Evolutionary conservation across 2,113 vertebrate genomes (phyloP).

Genomic region (Gadus macrocephalus): DNA sequence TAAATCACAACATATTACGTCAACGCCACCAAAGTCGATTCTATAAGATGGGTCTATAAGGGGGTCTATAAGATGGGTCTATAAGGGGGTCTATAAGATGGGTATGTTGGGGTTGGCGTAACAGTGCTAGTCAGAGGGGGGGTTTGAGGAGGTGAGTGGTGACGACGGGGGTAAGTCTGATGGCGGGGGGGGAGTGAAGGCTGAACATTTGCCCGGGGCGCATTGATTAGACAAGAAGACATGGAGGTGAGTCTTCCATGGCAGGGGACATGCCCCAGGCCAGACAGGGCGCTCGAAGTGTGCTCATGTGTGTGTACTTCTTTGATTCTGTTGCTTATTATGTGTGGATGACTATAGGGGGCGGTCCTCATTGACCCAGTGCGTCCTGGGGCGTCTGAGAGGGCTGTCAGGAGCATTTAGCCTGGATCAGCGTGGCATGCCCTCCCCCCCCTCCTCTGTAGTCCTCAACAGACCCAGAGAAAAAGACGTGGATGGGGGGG

Average conservation of each 20-base stretch:
- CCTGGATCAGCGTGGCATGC: neutral
- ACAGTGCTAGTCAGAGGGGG: no score
- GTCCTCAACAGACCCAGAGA: neutral
- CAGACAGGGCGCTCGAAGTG: conserved; percentile 9
- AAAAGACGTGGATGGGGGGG: neutral
- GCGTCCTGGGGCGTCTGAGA: no score
- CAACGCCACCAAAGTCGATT: neutral
- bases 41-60: no score
- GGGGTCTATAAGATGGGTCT: no score
- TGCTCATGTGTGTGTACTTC: neutral
- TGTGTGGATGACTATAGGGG: neutral
- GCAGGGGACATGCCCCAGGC: conserved; percentile 14
- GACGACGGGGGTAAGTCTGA: neutral
- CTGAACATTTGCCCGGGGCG: conserved; percentile 10
- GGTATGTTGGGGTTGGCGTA: no score
- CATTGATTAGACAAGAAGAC: conserved; percentile 6
- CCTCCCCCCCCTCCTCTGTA: neutral
- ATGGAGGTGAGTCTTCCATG: conserved; percentile 5
- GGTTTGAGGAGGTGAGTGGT: neutral
- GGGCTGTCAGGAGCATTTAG: conserved; percentile 19
- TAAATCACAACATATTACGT: neutral
- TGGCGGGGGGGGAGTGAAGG: conserved; percentile 2
- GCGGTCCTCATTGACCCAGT: no score
- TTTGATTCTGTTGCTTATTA: neutral
- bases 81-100: no score